Evolutionary conservation across 53 echinoderm and acorn worm genomes (phyloP).

Genomic region (Echinometra lucunter): DNA sequence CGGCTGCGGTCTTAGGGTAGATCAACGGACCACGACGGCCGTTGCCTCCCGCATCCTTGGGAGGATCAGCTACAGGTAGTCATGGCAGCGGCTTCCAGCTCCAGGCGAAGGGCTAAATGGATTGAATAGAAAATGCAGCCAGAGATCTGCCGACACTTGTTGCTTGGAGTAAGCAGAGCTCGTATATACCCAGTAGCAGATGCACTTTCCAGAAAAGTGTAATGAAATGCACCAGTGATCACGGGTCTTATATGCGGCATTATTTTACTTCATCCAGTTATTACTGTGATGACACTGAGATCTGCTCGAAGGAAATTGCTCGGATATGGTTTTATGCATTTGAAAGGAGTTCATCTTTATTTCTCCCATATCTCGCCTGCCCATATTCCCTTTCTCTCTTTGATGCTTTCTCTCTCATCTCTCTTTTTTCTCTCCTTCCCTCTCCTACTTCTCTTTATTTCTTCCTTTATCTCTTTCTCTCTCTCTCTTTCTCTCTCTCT

Average conservation of each 20-base stretch:
- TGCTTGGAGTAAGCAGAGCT: not conserved
- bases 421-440: not conserved
- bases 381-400: not conserved
- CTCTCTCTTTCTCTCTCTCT: not conserved
- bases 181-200: not conserved
- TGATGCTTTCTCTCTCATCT: not conserved
- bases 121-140: not conserved
- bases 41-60: not conserved
- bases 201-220: slow-evolving; percentile 33
- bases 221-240: slow-evolving; percentile 22
- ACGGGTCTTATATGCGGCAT: not conserved
- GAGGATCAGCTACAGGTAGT: slow-evolving; percentile 1
- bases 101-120: not conserved
- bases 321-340: slow-evolving; percentile 24
- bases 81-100: slow-evolving; percentile 6
- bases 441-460: too few relatives aligned
- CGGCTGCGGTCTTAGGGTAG: slow-evolving; percentile 16
- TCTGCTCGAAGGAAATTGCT: slow-evolving; percentile 17
- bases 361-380: not conserved
- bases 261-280: slow-evolving; percentile 21
- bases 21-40: slow-evolving; percentile 4
- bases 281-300: not conserved
- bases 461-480: not conserved
- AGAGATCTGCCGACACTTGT: slow-evolving; percentile 7
- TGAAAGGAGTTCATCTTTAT: not conserved